Evolutionary conservation across 2,113 vertebrate species (phyloP), one percentile per base, ranked within the genome.

Genomic region (Benitochromis conjunctus): DNA sequence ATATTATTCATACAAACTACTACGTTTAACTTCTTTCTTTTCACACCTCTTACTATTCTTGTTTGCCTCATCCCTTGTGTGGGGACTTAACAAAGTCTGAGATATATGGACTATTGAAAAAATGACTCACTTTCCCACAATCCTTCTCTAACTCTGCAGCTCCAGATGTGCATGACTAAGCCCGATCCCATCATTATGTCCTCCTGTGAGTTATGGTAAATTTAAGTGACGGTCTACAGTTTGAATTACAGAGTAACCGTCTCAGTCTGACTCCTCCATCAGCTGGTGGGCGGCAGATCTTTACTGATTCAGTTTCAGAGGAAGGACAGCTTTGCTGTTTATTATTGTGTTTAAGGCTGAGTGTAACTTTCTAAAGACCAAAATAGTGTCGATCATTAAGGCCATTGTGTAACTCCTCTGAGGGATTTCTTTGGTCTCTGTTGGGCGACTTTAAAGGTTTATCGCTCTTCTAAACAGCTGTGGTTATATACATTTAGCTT

Each of bases 21-120:
- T 64, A 3, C 6, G n/a, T 38, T 0, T 64, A 34, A 38, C 34
- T 38, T 64, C 31, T 62, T 62, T n/a, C 5, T 36, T 64, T 64
- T 36, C 60, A 64, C 0, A 0, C 10, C 2, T 26, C 26, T 26
- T 0, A 57, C 24, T 57, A 57, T 57, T 57, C 0, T 43, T 13
- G 11, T 43, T 43, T 43, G 53, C 55, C 4, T 26, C 24, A 8
- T 12, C 0, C 12, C 24, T 64, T n/a, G 0, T 38, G 18, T 64
- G 10, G 34, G 6, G 0, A 64, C 6, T 64, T 64, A 34, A n/a
- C 60, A 64, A 64, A 34, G 7, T 7, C 34, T 34, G 34, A 64
- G 38, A 38, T 64, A 38, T 64, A n/a, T 64, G 34, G 60, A 34
- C 19, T 38, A 13, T 38, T 0, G 38, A 64, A 38, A 9, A 3